Conservation (phyloP, 2,797 vertebrate species). For the Darevskia nairensis region DNA sequence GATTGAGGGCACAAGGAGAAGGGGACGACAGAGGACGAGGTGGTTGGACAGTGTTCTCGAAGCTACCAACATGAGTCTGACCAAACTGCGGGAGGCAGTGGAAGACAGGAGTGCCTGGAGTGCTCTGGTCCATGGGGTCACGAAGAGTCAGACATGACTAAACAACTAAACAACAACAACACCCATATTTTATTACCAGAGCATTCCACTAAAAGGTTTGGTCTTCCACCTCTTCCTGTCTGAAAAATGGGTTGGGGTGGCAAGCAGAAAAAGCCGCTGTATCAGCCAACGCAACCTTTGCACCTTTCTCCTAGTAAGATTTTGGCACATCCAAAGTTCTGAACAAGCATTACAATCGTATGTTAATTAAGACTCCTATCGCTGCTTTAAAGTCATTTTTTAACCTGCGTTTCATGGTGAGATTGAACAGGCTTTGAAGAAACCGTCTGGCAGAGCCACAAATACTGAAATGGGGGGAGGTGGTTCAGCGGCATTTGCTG, state of each 20-base stretch:
- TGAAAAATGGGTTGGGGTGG: too few species aligned
- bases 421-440: background rate
- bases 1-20: too few species aligned
- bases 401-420: background rate
- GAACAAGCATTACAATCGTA: background rate
- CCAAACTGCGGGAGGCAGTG: too few species aligned
- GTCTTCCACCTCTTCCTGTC: too few species aligned
- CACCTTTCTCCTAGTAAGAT: background rate
- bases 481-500: background rate
- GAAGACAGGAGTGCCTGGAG: too few species aligned
- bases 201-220: background rate
- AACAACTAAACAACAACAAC: too few species aligned
- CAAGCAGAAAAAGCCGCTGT: too few species aligned
- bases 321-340: background rate
- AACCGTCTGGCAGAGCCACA: background rate
- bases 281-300: background rate
- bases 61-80: too few species aligned
- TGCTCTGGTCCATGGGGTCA: too few species aligned
- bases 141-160: too few species aligned
- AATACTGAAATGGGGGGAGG: background rate
- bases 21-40: too few species aligned
- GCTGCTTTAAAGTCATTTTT: background rate
- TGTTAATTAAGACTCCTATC: slow-evolving; percentile 1
- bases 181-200: background rate
- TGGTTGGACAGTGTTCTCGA: too few species aligned